Conservation (phyloP, 1,140 invertebrate genomes). For the Homalodisca vitripennis region DNA sequence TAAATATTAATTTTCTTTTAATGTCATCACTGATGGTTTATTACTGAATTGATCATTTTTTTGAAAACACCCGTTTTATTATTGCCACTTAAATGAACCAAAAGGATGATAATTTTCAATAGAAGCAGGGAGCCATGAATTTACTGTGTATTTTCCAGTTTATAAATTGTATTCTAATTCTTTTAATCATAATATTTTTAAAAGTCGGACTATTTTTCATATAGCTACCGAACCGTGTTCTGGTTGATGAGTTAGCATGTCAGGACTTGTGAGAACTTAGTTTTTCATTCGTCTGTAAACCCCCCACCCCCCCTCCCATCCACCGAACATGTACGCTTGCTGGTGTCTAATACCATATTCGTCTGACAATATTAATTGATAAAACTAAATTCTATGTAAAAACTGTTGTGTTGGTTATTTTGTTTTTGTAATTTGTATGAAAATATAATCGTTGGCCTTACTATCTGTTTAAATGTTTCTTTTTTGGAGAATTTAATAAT, state of each 20-base stretch:
- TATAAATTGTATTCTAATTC: not conserved
- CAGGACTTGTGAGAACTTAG: too few species aligned
- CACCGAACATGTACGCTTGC: slow-evolving; percentile 31
- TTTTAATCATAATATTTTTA: not conserved
- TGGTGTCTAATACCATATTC: slow-evolving; percentile 27
- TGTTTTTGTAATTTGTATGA: slow-evolving; percentile 32
- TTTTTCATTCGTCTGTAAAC: slow-evolving; percentile 13
- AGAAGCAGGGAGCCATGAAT: not conserved
- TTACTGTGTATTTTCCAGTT: slow-evolving; percentile 17
- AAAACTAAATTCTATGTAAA: slow-evolving; percentile 33
- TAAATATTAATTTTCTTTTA: too few species aligned
- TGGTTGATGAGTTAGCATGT: too few species aligned
- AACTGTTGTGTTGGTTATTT: slow-evolving; percentile 28
- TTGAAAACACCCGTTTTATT: too few species aligned
- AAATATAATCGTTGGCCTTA: slow-evolving; percentile 35
- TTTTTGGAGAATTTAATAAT: slow-evolving; percentile 28
- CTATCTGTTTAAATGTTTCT: slow-evolving; percentile 32
- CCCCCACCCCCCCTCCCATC: slow-evolving; percentile 9
- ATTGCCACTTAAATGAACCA: too few species aligned
- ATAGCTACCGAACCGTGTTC: slow-evolving; percentile 5
- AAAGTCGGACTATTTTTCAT: slow-evolving; percentile 1
- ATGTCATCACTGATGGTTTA: too few species aligned
- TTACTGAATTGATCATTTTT: too few species aligned
- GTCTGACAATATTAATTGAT: slow-evolving; percentile 34
- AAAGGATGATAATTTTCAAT: too few species aligned